Percentiles rank a stretch among this genome's conserved stretches.
phyloP scores from a whole-genome alignment of 2,113 vertebrate genomes.

The Dipodomys ordii region DNA sequence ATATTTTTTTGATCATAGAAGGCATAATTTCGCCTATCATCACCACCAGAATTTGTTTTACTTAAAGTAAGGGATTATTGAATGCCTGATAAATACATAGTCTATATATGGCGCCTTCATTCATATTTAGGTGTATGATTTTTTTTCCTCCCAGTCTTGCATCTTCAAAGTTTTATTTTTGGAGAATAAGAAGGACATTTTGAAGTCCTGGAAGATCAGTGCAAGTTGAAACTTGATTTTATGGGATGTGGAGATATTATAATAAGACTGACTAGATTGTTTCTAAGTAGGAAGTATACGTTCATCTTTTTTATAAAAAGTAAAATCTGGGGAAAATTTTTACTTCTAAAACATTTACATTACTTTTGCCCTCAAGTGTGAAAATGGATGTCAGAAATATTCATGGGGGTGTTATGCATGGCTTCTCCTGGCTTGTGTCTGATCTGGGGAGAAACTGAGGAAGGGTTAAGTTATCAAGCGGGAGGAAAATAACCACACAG shows the following conservation, averaged over 20 bases:
- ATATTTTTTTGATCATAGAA: slow-evolving; percentile 64
- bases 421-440: background rate
- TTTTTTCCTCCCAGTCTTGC: background rate
- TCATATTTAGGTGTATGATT: slow-evolving; percentile 47
- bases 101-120: slow-evolving; percentile 47
- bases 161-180: slow-evolving; percentile 58
- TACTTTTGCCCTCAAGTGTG: background rate
- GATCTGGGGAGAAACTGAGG: background rate
- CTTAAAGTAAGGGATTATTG: slow-evolving; percentile 64
- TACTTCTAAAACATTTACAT: background rate
- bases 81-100: slow-evolving; percentile 24
- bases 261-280: background rate
- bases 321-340: background rate
- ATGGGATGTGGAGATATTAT: background rate
- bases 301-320: background rate
- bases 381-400: background rate
- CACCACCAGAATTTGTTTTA: slow-evolving; percentile 55
- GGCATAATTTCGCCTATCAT: slow-evolving; percentile 57
- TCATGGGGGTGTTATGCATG: too few relatives aligned
- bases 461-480: background rate
- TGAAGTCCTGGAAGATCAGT: slow-evolving; percentile 33
- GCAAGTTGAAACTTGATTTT: slow-evolving; percentile 32
- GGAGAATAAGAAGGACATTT: slow-evolving; percentile 16
- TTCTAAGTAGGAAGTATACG: slow-evolving; percentile 35
- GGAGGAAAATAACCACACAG: slow-evolving; percentile 60